These are phyloP conservation scores for Cynoglossus semilaevis DNA, from an alignment of 2,113 vertebrate genomes.

Conservation along the genomic window DNA sequence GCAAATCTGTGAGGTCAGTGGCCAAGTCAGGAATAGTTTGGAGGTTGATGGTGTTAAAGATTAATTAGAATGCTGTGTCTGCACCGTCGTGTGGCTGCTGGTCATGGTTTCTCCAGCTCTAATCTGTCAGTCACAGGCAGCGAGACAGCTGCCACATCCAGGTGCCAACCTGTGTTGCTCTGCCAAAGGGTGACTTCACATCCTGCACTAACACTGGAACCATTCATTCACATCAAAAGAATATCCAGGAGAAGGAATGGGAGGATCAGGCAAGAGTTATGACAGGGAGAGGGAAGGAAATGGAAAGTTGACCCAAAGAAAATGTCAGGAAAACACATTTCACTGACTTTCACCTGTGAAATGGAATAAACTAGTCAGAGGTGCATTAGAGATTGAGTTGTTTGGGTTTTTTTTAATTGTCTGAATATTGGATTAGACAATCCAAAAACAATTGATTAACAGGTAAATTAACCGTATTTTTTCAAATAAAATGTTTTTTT, in stretches of 20 bases:
- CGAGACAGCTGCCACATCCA: constrained; percentile 52
- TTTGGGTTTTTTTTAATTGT: too few species aligned
- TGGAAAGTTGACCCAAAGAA: constrained; percentile 20
- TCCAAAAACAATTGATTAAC: too few species aligned
- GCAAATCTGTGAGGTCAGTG: constrained; percentile 25
- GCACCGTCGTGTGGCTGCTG: constrained; percentile 22
- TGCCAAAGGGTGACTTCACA: constrained; percentile 66
- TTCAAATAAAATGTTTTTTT: too few species aligned
- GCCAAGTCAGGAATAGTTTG: constrained; percentile 28
- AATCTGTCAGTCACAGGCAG: constrained; percentile 56
- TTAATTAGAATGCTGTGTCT: constrained; percentile 58
- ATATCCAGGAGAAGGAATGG: constrained; percentile 20
- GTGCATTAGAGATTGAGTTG: too few species aligned
- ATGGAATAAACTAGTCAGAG: constrained; percentile 16
- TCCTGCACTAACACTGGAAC: constrained; percentile 48
- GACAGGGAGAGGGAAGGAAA: constrained; percentile 10
- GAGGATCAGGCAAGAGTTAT: constrained; percentile 29
- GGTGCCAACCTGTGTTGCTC: constrained; percentile 55
- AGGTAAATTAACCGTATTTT: too few species aligned
- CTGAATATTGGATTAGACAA: too few species aligned
- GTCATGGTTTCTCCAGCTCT: constrained; percentile 44
- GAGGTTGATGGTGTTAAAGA: constrained; percentile 47
- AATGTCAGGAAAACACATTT: constrained; percentile 18
- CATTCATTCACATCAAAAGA: constrained; percentile 46
- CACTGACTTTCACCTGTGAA: constrained; percentile 25